Percentiles rank a stretch among this genome's conserved stretches.
phyloP scores from a whole-genome alignment of 2,113 vertebrate genomes.

The Recurvirostra avosetta region DNA sequence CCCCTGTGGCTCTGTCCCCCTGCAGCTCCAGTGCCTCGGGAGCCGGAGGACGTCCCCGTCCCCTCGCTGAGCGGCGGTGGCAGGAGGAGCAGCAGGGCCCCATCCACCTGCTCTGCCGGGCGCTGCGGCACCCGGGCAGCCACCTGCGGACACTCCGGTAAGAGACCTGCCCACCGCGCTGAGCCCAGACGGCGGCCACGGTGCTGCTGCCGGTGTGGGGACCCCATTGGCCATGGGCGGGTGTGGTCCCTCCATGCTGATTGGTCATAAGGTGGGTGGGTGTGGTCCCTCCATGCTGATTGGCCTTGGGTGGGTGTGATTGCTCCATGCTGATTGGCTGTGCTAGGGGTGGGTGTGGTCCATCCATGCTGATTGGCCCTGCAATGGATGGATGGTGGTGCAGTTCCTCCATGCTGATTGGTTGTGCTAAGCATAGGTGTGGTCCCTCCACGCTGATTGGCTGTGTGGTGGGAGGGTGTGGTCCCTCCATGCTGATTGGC shows the following conservation, averaged over 20 bases:
- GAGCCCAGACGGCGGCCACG: accelerated
- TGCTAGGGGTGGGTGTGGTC: neutral
- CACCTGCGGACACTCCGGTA: neutral
- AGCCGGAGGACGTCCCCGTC: accelerated
- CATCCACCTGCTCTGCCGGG: neutral
- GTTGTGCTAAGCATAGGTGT: too few relatives aligned
- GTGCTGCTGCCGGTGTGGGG: neutral
- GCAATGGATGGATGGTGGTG: too few relatives aligned
- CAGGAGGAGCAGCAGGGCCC: neutral
- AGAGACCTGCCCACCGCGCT: accelerated
- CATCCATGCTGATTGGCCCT: neutral
- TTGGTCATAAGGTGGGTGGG: neutral
- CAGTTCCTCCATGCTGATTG: too few relatives aligned
- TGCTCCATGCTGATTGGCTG: neutral
- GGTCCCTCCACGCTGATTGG: too few relatives aligned
- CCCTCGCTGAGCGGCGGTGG: accelerated
- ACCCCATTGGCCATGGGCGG: neutral
- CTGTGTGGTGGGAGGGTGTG: neutral
- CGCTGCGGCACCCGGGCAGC: neutral
- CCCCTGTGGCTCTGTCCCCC: accelerated
- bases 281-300: neutral
- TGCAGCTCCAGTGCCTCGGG: neutral
- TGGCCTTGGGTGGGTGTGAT: neutral
- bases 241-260: neutral
- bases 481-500: neutral